phyloP scores from a whole-genome alignment of 2,888 invertebrate species.

The Spodoptera exigua region DNA sequence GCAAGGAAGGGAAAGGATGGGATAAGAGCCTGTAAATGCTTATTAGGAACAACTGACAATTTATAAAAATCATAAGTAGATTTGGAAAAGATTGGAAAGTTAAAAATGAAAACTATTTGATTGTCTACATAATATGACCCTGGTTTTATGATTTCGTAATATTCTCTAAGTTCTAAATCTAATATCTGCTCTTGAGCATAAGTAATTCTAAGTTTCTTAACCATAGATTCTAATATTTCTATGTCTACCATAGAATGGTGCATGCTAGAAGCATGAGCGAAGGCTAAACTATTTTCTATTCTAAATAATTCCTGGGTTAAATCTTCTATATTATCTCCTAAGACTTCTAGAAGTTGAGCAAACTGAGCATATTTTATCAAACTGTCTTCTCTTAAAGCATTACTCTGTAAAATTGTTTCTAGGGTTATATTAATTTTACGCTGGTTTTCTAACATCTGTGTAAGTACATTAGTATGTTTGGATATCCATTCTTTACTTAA shows the following conservation, averaged over 20 bases:
- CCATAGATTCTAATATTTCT: too few relatives aligned
- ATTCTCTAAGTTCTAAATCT: background rate
- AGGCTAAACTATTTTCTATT: background rate
- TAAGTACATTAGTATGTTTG: background rate
- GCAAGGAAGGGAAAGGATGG: slow-evolving; percentile 6
- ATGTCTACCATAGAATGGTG: background rate
- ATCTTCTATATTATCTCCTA: background rate
- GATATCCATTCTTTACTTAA: too few relatives aligned
- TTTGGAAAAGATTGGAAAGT: background rate
- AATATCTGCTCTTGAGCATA: background rate
- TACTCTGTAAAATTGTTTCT: background rate
- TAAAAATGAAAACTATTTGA: background rate
- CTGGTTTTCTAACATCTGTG: background rate
- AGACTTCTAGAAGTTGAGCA: background rate
- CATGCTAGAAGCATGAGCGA: background rate
- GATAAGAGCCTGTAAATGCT: slow-evolving; percentile 2
- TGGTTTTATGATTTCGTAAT: background rate
- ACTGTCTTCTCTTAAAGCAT: background rate
- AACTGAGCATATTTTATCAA: background rate
- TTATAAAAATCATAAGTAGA: background rate
- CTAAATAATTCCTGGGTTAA: background rate
- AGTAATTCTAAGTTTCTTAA: background rate
- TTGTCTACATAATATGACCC: background rate
- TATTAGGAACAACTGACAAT: slow-evolving; percentile 5
- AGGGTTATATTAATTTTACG: background rate